Evolutionary conservation across 2,888 invertebrate species (phyloP), one percentile per base, ranked within the genome.

Genomic region (Girardia tigrina): DNA sequence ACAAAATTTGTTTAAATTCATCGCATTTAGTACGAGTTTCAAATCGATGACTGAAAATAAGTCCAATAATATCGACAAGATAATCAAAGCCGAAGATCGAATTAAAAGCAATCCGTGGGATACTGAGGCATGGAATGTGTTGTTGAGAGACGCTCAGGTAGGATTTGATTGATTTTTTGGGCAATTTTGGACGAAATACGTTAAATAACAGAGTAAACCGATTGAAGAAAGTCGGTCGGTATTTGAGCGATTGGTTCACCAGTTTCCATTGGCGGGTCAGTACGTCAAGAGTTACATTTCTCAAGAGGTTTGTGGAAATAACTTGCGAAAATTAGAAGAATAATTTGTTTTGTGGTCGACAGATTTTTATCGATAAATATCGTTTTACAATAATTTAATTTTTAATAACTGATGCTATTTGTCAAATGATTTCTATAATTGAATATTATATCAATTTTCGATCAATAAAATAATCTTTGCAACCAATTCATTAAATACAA

Each of bases 111-210:
- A 91, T 79, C 89, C 90, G 0, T 95, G 92, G 82, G 97, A 98
- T 84, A 89, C 94, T 29, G 98, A 99, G 84, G 93, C 95, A 28
- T 99, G 98, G 98, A 94, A 94, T 75, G 88, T 97, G 27, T 88
- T 98, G 76, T 88, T 98, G 72, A 87, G 95, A 75, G 97, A 98
- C 85, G 91, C 93, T 0, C 94, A 94, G 83, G 86, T 86, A 79
- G 73, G 74, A 20, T 76, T 42, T 78, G n/a, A 36, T 75, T 80
- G n/a, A n/a, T n/a, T n/a, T 56, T 56, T 56, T 56, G 4, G n/a
- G 4, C 6, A n/a, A 4, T 8, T 56, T 16, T 56, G 23, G 23
- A 56, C 4, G n/a, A 2, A 56, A 12, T 56, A 12, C n/a, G 4
- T 20, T 56, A n/a, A 4, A 20, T 56, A 80, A 1, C 79, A 86